A percentile compares a stretch with the other conserved stretches of the same genome.
These are phyloP conservation scores for Dugesia japonica DNA, from an alignment of 2,888 invertebrate species.

Conservation along the genomic window DNA sequence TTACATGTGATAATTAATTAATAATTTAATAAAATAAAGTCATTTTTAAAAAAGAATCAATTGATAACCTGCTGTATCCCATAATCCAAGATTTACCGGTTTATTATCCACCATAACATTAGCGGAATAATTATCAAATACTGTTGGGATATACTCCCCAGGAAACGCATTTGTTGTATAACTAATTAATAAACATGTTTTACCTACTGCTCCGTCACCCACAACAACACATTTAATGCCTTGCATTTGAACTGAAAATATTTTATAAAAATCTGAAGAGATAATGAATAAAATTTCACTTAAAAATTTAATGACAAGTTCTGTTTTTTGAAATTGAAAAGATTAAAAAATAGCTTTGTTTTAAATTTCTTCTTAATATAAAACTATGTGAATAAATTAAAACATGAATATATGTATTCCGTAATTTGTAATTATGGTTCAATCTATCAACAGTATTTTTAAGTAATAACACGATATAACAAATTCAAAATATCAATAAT, in stretches of 20 bases:
- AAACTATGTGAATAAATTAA: too few relatives aligned
- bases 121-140: conserved; percentile 35
- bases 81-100: conserved; percentile 34
- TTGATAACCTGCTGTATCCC: conserved; percentile 33
- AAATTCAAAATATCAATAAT: too few relatives aligned
- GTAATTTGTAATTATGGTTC: too few relatives aligned
- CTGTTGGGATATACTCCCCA: conserved; percentile 34
- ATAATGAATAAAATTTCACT: not conserved
- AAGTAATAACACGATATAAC: too few relatives aligned
- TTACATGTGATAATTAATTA: too few relatives aligned
- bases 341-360: too few relatives aligned
- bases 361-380: too few relatives aligned
- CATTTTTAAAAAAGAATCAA: not conserved
- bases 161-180: conserved; percentile 35
- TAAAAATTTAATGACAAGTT: too few relatives aligned
- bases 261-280: not conserved
- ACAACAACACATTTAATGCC: conserved; percentile 36
- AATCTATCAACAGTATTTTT: too few relatives aligned
- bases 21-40: not conserved
- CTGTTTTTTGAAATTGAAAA: too few relatives aligned
- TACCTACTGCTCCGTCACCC: conserved; percentile 35
- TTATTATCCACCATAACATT: conserved; percentile 35
- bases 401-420: too few relatives aligned
- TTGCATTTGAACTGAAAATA: too few relatives aligned
- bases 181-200: conserved; percentile 34